Evolutionary conservation across 1,140 invertebrate species (phyloP), one percentile per base, ranked within the genome.

Genomic region (Aphaenogaster ashmeadi): DNA sequence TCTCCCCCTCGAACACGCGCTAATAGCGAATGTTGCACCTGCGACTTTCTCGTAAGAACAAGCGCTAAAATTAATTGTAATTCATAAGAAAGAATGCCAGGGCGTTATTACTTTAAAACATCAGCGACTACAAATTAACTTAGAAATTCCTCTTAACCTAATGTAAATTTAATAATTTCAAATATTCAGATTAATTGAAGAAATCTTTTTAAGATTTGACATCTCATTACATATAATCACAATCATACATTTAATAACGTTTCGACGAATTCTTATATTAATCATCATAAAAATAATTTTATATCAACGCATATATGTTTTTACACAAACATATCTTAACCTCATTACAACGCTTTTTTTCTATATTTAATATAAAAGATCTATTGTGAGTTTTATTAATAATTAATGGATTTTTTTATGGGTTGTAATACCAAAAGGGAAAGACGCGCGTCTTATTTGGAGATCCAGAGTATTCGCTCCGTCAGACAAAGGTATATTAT

Each of bases 11-110:
- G 21, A 71, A 52, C 36, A 52, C n/a, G 64, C 38, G 47, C 41
- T 84, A 84, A 84, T 50, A 54, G 69, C 18, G 27, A 72, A 60
- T 9, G 41, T 27, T 38, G 54, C 80, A 84, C 41, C 69, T 84
- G 80, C 33, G 33, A 9, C 69, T 71, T 18, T 84, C 13, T n/a
- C 11, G 27, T 36, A 36, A 54, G 18, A 44, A 47, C 18, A 58
- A 52, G 27, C 13, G 2, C 4, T 60, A 1, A n/a, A 75, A 74
- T 84, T 50, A 38, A 69, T 81, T 69, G 1, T 21, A 41, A 50
- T 64, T 79, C 33, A 41, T 41, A 52, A 7, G 36, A 33, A 64
- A 47, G 13, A 50, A 54, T 15, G 6, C 9, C 11, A 80, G 33
- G 50, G 56, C n/a, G 41, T 79, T 33, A 79, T 79, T 18, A 38